phyloP scores from a whole-genome alignment of 2,113 vertebrate species.

The Copsychus sechellarum region DNA sequence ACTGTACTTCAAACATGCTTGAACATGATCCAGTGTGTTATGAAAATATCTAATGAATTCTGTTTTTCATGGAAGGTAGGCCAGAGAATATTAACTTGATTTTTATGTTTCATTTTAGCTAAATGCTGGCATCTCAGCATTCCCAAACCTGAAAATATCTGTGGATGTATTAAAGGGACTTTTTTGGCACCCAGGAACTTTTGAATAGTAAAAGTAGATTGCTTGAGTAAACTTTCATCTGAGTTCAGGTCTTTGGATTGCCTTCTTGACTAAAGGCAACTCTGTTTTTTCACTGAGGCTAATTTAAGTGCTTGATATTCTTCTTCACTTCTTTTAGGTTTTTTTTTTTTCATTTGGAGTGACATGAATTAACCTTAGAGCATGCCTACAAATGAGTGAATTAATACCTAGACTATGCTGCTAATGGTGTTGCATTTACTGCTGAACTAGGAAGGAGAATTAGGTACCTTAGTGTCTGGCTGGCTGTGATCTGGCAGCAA shows the following conservation, averaged over 20 bases:
- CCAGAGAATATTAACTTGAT: background rate
- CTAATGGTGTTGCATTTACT: background rate
- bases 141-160: background rate
- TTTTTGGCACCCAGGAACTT: background rate
- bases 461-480: background rate
- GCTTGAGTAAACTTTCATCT: background rate
- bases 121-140: background rate
- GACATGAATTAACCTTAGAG: background rate
- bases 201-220: background rate
- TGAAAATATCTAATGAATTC: background rate
- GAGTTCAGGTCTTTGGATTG: background rate
- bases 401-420: background rate
- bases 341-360: background rate
- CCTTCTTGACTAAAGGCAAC: background rate
- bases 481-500: constrained; percentile 10
- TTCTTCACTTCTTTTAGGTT: background rate
- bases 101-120: background rate
- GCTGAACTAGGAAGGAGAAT: constrained; percentile 4
- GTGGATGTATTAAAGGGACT: background rate
- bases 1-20: background rate
- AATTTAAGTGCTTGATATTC: background rate
- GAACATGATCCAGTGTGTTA: background rate
- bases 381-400: background rate
- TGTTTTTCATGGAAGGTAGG: background rate
- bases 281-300: background rate